These are phyloP conservation scores for Anthrax anthrax DNA, from an alignment of 2,888 invertebrate species.

Conservation along the genomic window DNA sequence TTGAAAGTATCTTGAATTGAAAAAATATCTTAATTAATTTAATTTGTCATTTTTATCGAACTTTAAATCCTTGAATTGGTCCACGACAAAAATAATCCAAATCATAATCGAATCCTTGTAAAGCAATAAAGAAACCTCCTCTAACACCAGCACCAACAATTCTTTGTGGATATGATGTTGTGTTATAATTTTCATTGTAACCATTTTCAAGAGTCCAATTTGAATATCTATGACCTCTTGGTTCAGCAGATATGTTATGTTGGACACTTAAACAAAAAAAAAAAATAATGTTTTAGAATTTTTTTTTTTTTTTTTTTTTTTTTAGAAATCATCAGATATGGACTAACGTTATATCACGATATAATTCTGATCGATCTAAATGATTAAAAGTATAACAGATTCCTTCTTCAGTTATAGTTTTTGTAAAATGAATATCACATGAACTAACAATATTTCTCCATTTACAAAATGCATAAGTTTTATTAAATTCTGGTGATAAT, in stretches of 20 bases:
- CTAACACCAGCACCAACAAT: constrained; percentile 52
- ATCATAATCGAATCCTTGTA: constrained; percentile 44
- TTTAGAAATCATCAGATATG: not conserved
- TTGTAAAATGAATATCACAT: constrained; percentile 34
- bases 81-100: constrained; percentile 56
- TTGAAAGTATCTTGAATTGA: not conserved
- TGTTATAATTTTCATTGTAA: constrained; percentile 37
- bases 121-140: constrained; percentile 48
- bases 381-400: constrained; percentile 56
- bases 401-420: constrained; percentile 52
- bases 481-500: too few species aligned
- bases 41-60: constrained; percentile 16
- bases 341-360: constrained; percentile 13
- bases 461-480: constrained; percentile 38
- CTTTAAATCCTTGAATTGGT: constrained; percentile 61
- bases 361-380: constrained; percentile 31
- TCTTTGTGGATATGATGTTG: constrained; percentile 51
- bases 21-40: too few species aligned
- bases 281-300: too few species aligned
- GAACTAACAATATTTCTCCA: constrained; percentile 39
- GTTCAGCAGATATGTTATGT: too few species aligned
- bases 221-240: too few species aligned
- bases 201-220: constrained; percentile 52
- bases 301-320: not conserved
- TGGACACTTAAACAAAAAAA: too few species aligned